Conservation (phyloP, 2,113 vertebrate species). For the Gallinago paraguaiae region DNA sequence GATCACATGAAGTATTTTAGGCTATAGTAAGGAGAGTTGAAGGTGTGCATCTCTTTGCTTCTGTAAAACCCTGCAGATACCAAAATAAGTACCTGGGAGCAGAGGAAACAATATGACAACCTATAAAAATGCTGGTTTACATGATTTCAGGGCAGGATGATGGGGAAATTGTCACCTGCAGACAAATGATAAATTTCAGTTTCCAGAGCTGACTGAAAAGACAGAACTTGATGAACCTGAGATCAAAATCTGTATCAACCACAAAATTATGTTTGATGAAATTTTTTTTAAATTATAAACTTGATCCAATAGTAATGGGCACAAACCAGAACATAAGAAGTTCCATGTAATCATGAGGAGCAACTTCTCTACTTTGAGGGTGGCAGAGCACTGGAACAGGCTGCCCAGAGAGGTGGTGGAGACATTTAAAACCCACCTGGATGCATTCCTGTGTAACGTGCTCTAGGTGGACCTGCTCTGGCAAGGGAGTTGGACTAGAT, state of each 20-base stretch:
- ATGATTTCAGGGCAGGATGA: background rate
- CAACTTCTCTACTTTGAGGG: no score
- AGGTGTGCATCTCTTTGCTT: background rate
- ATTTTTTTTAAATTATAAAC: background rate
- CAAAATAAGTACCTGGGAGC: background rate
- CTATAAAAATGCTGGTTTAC: background rate
- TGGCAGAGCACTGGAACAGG: no score
- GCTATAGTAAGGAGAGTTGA: background rate
- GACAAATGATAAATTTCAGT: background rate
- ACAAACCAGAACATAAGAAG: no score
- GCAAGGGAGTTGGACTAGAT: no score
- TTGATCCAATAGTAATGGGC: background rate
- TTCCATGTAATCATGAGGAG: no score
- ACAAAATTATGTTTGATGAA: background rate
- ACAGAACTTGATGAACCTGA: background rate
- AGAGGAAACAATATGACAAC: background rate
- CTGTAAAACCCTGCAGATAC: background rate
- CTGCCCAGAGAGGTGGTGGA: no score
- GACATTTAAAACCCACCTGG: no score
- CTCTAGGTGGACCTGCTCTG: no score
- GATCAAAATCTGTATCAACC: background rate
- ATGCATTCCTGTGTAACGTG: no score
- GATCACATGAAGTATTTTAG: background rate
- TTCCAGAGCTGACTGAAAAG: background rate
- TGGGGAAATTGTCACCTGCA: background rate